These are phyloP conservation scores for Drosophila prosaltans DNA, from an alignment of 1,140 invertebrate genomes.

Conservation along the genomic window DNA sequence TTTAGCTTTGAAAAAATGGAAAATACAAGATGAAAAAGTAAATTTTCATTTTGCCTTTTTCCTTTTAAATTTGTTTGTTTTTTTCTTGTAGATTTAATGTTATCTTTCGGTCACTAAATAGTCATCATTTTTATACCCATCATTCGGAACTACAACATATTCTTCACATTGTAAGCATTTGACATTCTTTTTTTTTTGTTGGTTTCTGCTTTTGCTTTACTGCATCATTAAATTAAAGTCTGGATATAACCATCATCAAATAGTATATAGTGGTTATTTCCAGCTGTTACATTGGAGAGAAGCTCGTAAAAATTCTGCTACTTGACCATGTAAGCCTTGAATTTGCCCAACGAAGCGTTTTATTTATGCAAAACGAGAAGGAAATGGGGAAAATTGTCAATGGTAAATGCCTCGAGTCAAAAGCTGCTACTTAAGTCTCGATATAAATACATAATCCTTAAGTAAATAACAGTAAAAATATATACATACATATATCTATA, in stretches of 20 bases:
- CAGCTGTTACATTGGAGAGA: constrained; percentile 15
- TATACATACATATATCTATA: too few species aligned
- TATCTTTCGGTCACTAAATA: neutral
- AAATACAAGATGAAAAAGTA: too few species aligned
- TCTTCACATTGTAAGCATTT: constrained; percentile 9
- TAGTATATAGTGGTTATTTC: constrained; percentile 23
- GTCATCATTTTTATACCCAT: constrained; percentile 9
- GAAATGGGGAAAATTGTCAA: neutral
- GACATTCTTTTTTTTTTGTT: neutral
- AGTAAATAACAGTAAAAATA: constrained; percentile 2
- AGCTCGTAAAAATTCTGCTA: constrained; percentile 12
- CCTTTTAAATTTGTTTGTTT: neutral
- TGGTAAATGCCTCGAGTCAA: neutral
- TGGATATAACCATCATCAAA: constrained; percentile 16
- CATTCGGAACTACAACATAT: neutral
- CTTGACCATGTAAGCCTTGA: constrained; percentile 18
- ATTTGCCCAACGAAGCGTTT: constrained; percentile 11
- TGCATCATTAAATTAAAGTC: constrained; percentile 17
- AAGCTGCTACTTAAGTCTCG: constrained; percentile 1
- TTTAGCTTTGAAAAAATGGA: too few species aligned
- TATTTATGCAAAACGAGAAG: constrained; percentile 4
- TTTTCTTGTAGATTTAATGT: neutral
- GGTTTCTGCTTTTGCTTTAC: constrained; percentile 3
- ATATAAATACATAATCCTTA: constrained; percentile 12
- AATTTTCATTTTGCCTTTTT: neutral